Conservation (phyloP, 2,888 invertebrate species). For the Spilosoma lubricipeda region DNA sequence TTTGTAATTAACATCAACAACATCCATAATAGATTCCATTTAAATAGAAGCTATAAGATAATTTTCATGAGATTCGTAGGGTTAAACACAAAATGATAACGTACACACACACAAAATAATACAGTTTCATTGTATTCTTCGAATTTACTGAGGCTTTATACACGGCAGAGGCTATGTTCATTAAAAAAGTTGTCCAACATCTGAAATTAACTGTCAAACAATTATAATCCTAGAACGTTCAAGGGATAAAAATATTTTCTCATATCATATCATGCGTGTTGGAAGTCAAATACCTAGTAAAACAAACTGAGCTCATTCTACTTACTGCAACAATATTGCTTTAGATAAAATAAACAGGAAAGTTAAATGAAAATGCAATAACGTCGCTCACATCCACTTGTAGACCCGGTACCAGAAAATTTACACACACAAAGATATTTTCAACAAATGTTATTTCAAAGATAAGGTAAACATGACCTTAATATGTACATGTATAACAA, state of each 20-base stretch:
- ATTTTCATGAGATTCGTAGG: no score
- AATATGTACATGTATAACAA: background rate
- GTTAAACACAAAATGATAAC: no score
- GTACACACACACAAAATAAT: no score
- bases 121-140: no score
- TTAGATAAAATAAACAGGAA: background rate
- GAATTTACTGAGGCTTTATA: no score
- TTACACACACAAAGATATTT: slow-evolving; percentile 34
- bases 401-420: background rate
- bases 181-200: background rate
- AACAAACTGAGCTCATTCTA: background rate
- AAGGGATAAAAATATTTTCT: background rate
- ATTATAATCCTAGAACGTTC: background rate
- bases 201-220: background rate
- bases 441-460: slow-evolving; percentile 37
- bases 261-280: background rate
- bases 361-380: background rate
- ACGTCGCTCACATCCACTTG: background rate
- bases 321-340: background rate
- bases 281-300: background rate
- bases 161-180: no score
- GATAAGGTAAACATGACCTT: slow-evolving; percentile 13
- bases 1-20: no score
- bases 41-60: background rate
- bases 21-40: background rate